A percentile compares a stretch with the other conserved stretches of the same genome.
phyloP scores from a whole-genome alignment of 1,140 invertebrate genomes.

The Aricia agestis region DNA sequence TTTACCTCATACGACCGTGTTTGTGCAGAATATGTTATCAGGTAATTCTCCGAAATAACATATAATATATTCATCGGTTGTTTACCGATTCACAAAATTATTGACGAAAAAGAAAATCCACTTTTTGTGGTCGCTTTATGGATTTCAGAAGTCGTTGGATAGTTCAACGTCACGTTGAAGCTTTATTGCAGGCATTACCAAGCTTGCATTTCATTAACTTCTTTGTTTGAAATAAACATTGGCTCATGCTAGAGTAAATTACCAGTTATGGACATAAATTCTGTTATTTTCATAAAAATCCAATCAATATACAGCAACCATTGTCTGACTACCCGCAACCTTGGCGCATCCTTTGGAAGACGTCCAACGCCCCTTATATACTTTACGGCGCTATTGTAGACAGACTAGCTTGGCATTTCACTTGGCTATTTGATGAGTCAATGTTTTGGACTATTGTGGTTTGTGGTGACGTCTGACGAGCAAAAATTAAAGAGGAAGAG shows the following conservation, averaged over 20 bases:
- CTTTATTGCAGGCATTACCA: too few relatives aligned
- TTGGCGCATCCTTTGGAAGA: slow-evolving; percentile 24
- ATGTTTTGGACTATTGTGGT: neutral
- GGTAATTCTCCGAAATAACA: neutral
- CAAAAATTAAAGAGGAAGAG: too few relatives aligned
- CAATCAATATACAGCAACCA: slow-evolving; percentile 1
- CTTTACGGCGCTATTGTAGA: slow-evolving; percentile 2
- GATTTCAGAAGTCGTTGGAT: too few relatives aligned
- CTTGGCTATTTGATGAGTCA: neutral
- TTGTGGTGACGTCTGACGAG: too few relatives aligned
- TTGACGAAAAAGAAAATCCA: too few relatives aligned
- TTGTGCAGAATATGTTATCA: neutral
- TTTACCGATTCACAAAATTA: too few relatives aligned
- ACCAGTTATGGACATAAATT: neutral
- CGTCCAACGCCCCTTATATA: slow-evolving; percentile 20
- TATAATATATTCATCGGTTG: neutral
- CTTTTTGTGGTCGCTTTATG: too few relatives aligned
- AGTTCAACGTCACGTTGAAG: too few relatives aligned
- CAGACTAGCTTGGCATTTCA: neutral
- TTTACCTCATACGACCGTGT: neutral
- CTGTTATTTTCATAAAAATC: neutral
- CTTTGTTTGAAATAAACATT: neutral
- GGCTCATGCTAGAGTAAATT: neutral
- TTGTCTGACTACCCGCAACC: neutral
- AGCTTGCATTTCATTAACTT: too few relatives aligned